Evolutionary conservation across 2,113 vertebrate species (phyloP), one percentile per base, ranked within the genome.

Genomic region (Cyphomyrus plagiostoma): DNA sequence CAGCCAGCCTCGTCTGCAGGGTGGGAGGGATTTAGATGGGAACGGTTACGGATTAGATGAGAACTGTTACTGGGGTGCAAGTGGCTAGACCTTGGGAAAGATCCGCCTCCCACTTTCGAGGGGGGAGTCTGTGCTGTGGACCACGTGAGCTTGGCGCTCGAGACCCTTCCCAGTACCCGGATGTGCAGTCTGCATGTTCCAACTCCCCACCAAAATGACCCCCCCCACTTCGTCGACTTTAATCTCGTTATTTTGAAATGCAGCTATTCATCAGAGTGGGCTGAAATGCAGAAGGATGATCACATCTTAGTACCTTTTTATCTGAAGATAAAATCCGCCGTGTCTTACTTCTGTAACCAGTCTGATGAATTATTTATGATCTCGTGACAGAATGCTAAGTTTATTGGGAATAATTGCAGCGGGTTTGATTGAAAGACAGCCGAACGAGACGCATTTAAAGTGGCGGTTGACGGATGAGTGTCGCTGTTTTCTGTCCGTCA

Each of bases 11-110:
- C 15, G 3, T 80, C 15, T 39, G 35, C 93, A 98, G 96, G 95
- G 62, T 70, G 62, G 62, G 62, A 30, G n/a, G 62, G n/a, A 66
- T n/a, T 66, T 66, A 66, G 62, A 30, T 11, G n/a, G 62, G 62
- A 66, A 10, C 10, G n/a, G n/a, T n/a, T n/a, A n/a, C n/a, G n/a
- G n/a, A 35, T 70, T 70, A 70, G 62, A 30, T 13, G n/a, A n/a
- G 62, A 70, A 11, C 3, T 30, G 62, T 11, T 70, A 96, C 91
- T 0, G 98, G 98, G 11, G 98, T 99, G 99, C 86, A 98, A 99
- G 53, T 58, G 62, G 62, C n/a, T 26, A 11, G 62, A 66, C 62
- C 3, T 10, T 66, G n/a, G 58, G n/a, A 66, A 62, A 2, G 7
- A 9, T 2, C 2, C 23, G 21, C 0, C 7, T 66, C 58, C 58